Percentiles rank a stretch among this genome's conserved stretches.
Conservation (phyloP, 2,113 vertebrate genomes). For the Bubo bubo region DNA sequence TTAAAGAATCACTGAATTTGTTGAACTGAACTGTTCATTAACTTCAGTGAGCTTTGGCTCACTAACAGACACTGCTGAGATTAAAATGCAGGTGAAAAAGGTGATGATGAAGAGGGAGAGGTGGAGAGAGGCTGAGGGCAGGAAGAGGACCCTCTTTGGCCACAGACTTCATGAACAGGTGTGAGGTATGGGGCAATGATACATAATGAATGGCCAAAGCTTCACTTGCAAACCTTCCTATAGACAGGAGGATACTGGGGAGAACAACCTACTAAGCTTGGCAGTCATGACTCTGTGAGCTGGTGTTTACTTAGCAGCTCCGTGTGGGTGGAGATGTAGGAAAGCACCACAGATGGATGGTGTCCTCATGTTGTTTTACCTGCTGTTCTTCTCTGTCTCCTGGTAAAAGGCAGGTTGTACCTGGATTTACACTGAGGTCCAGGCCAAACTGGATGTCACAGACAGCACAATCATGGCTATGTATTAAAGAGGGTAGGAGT, state of each 20-base stretch:
- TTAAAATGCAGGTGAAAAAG: neutral
- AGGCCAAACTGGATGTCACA: neutral
- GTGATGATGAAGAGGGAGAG: neutral
- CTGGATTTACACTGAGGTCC: neutral
- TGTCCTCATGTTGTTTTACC: neutral
- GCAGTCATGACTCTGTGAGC: neutral
- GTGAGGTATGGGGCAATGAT: conserved; percentile 7
- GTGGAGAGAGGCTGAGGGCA: neutral
- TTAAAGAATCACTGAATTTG: neutral
- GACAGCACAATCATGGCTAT: neutral
- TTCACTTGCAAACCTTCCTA: neutral
- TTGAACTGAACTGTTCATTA: neutral
- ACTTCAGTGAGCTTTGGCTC: neutral
- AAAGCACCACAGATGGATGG: neutral
- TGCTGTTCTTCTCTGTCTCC: neutral
- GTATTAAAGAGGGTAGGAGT: neutral
- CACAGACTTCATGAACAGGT: conserved; percentile 17
- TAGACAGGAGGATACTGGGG: neutral
- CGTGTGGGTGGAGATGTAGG: neutral
- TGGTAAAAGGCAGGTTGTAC: neutral
- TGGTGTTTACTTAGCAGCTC: neutral
- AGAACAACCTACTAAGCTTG: neutral
- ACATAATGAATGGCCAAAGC: neutral
- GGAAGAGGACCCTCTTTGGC: neutral
- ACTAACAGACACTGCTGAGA: neutral